Evolutionary conservation across 2,888 invertebrate genomes (phyloP), one percentile per base, ranked within the genome.

Genomic region (Perithous albicinctus): DNA sequence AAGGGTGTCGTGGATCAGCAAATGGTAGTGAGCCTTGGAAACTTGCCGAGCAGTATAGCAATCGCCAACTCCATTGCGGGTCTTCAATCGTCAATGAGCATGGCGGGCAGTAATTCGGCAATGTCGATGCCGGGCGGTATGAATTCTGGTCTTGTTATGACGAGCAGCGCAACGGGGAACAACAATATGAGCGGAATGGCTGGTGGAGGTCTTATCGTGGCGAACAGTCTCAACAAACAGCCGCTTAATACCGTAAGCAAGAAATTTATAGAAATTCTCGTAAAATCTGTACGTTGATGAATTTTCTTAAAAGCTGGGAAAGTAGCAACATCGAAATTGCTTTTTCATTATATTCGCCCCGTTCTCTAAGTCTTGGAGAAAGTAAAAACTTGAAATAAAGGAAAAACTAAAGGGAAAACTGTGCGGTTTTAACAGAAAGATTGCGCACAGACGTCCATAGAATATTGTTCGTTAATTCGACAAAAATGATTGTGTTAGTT

Each of bases 201-300:
- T 86, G 96, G 95, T 70, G 96, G 96, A 70, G 96, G 96, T 67
- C 94, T 95, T 88, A 95, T 97, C 63, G 96, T 96, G 41, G 94
- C 94, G 86, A 97, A 96, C 92, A 96, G 95, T 89, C 94, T 96
- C 79, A 96, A 96, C 92, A 97, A 96, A 91, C 96, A 96, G 91
- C 94, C 94, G 12, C 91, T 96, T 85, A 92, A 92, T 84, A 91
- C 92, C 66, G 92, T 91, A 85, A 83, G 84, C 66, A 66, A n/a
- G 10, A 35, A 41, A 77, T 54, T 26, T 12, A 15, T 20, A n/a
- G n/a, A n/a, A n/a, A n/a, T n/a, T n/a, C n/a, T n/a, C n/a, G n/a
- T n/a, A n/a, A n/a, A n/a, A n/a, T n/a, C n/a, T n/a, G n/a, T n/a
- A n/a, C n/a, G n/a, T n/a, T n/a, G n/a, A n/a, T n/a, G n/a, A n/a